Conservation (phyloP, 1,140 invertebrate species). For the Chrysopa pallens region DNA sequence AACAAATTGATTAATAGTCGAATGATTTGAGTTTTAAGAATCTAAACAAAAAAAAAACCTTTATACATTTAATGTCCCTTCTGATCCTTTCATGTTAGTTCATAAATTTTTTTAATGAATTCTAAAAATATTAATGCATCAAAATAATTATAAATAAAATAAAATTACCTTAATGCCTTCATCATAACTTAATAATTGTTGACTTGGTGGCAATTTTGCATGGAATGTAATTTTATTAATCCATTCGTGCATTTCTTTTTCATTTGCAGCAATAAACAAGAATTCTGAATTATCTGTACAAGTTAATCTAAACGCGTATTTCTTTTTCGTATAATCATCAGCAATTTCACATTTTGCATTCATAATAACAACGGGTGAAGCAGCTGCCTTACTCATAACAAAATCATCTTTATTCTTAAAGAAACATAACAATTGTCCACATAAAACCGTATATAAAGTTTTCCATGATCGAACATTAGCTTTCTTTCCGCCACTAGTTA, state of each 20-base stretch:
- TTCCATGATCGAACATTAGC: slow-evolving; percentile 93
- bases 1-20: too few species aligned
- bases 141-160: slow-evolving; percentile 7
- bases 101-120: too few species aligned
- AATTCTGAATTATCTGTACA: slow-evolving; percentile 86
- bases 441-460: slow-evolving; percentile 84
- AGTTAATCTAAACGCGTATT: slow-evolving; percentile 78
- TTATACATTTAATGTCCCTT: too few species aligned
- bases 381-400: slow-evolving; percentile 65
- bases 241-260: slow-evolving; percentile 78
- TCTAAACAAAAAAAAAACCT: too few species aligned
- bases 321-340: slow-evolving; percentile 87
- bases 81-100: too few species aligned
- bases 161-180: slow-evolving; percentile 26
- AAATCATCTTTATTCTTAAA: slow-evolving; percentile 93
- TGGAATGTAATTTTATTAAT: slow-evolving; percentile 87
- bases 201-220: slow-evolving; percentile 72
- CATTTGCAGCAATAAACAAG: slow-evolving; percentile 60
- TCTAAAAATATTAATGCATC: too few species aligned
- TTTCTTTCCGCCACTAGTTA: slow-evolving; percentile 82
- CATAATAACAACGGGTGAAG: slow-evolving; percentile 77
- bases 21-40: too few species aligned
- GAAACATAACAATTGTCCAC: slow-evolving; percentile 93
- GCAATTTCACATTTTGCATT: slow-evolving; percentile 71
- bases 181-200: slow-evolving; percentile 74